Evolutionary conservation across 2,113 vertebrate genomes (phyloP), one percentile per base, ranked within the genome.

Genomic region (Albula glossodonta): DNA sequence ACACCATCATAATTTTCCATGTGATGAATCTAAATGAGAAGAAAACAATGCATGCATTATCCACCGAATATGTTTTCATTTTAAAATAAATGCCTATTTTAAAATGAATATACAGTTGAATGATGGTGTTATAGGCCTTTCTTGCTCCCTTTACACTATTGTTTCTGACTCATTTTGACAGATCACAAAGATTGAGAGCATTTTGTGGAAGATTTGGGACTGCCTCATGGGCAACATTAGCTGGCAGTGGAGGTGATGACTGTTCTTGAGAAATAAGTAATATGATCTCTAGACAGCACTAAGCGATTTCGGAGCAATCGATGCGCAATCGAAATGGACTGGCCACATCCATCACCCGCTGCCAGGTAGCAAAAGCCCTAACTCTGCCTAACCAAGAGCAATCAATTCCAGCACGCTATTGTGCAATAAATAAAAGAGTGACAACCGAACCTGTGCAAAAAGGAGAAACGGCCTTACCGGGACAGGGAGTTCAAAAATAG

Each of bases 231-330:
- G 49, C 19, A 81, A 7, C 51, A 81, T 81, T 81, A 81, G 53
- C 9, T 17, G 49, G 80, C 50, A 13, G 10, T 51, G 49, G 51
- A 51, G 49, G 50, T 9, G 51, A 9, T 19, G 15, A 51, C 80
- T 51, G 80, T 52, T 81, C 80, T 81, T 52, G 12, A 53, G 80
- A 53, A 81, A 51, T 81, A 51, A 81, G 79, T 81, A 81, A 81
- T 81, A 52, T 81, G 50, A 52, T 81, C 50, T 81, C 80, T 19
- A 51, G 80, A 52, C 22, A 74, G 50, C 51, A 52, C 80, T 52
- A 52, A 81, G 80, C 50, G 80, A 81, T 81, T 81, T 81, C 19
- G 50, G 50, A 10, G 80, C 80, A 52, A 81, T 81, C 80, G 80
- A 81, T 81, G 50, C 51, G 17, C 80, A 51, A 25, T 51, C 50